phyloP scores from a whole-genome alignment of 2,113 vertebrate genomes.

The Neomonachus schauinslandi region DNA sequence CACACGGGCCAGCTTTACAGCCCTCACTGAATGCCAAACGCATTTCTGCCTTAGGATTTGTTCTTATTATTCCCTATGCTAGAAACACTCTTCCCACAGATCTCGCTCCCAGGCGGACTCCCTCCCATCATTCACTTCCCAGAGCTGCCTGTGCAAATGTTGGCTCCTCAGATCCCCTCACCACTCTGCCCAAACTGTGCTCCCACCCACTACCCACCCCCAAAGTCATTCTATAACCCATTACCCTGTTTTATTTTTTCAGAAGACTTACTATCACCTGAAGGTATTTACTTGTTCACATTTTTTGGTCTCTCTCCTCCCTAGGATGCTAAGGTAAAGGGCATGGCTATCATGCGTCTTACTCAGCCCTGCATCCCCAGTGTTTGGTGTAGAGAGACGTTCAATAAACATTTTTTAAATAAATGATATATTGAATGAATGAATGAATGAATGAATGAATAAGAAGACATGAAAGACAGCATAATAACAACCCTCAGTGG shows the following conservation, averaged over 20 bases:
- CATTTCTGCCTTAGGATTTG: not conserved
- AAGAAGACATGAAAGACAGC: not conserved
- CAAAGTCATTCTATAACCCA: not conserved
- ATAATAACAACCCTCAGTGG: not conserved
- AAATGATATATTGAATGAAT: not conserved
- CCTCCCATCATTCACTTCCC: not conserved
- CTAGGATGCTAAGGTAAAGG: not conserved
- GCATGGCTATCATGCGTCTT: not conserved
- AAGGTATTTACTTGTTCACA: not conserved
- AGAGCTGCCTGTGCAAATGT: not conserved
- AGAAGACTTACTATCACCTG: not conserved
- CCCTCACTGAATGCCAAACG: not conserved
- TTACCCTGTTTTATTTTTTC: not conserved
- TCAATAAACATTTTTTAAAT: not conserved
- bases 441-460: not conserved
- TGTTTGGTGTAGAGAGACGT: not conserved
- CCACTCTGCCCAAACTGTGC: not conserved
- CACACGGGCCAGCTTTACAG: not conserved
- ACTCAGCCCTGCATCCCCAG: not conserved
- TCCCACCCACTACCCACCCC: not conserved
- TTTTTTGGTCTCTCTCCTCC: not conserved
- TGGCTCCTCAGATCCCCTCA: not conserved
- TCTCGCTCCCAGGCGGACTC: not conserved
- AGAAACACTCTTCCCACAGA: not conserved
- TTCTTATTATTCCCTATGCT: not conserved